These are phyloP conservation scores for Cactoblastis cactorum DNA, from an alignment of 2,888 invertebrate species.

Conservation along the genomic window DNA sequence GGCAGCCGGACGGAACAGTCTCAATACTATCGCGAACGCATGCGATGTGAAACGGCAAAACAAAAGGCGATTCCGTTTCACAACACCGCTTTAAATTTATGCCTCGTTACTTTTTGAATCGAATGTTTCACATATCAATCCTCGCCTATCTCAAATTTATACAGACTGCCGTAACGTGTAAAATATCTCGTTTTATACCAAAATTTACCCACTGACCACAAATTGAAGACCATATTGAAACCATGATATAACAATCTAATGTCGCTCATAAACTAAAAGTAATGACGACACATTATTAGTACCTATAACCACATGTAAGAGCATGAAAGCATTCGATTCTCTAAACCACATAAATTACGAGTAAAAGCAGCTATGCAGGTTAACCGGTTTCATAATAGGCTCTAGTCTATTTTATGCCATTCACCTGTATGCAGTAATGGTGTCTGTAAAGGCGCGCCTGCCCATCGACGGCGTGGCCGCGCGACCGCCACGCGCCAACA, in stretches of 20 bases:
- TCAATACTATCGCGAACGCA: conserved; percentile 30
- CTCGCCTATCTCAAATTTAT: background rate
- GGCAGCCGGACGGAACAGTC: conserved; percentile 19
- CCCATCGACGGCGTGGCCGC: conserved; percentile 36
- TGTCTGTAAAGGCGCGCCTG: conserved; percentile 38
- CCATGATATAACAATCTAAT: conserved; percentile 1
- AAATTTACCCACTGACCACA: conserved; percentile 8
- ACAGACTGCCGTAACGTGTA: background rate
- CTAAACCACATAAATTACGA: conserved; percentile 61
- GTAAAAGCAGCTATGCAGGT: conserved; percentile 68
- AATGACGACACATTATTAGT: conserved; percentile 20
- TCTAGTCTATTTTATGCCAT: conserved; percentile 67
- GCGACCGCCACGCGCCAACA: conserved; percentile 30
- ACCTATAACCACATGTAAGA: conserved; percentile 43
- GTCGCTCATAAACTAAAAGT: background rate
- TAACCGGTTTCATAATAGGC: conserved; percentile 66
- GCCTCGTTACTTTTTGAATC: conserved; percentile 24
- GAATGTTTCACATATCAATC: conserved; percentile 37
- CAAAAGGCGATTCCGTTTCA: conserved; percentile 40
- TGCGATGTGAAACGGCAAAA: conserved; percentile 44
- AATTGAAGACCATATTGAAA: background rate
- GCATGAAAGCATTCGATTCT: conserved; percentile 48
- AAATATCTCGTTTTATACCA: background rate
- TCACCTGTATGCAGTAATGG: conserved; percentile 58
- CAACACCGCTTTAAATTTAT: conserved; percentile 20